Evolutionary conservation across 2,888 invertebrate genomes (phyloP).

Genomic region (Drosophila cognata): DNA sequence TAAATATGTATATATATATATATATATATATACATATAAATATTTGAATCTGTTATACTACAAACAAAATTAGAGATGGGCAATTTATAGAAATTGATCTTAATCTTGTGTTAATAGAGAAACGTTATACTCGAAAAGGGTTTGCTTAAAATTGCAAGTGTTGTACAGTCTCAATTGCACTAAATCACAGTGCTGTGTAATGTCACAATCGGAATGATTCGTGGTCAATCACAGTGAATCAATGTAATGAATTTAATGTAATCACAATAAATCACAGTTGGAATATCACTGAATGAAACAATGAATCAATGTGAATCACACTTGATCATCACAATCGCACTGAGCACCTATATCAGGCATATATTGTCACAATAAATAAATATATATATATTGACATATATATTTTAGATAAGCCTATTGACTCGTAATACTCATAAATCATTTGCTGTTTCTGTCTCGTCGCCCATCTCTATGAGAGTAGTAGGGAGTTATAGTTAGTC

Average conservation of each 20-base stretch:
- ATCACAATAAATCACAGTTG: neutral
- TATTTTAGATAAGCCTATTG: conserved; percentile 38
- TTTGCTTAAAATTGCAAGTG: conserved; percentile 1
- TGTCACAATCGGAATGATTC: neutral
- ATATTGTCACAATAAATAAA: conserved; percentile 26
- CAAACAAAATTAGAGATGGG: conserved; percentile 40
- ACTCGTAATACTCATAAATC: conserved; percentile 26
- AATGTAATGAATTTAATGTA: neutral
- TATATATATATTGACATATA: conserved; percentile 2
- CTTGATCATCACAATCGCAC: conserved; percentile 1
- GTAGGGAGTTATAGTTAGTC: conserved; percentile 34
- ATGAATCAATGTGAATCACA: neutral
- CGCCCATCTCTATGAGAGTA: conserved; percentile 43
- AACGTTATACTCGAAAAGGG: neutral
- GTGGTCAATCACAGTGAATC: neutral
- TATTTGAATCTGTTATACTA: conserved; percentile 40
- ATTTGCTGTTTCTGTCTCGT: conserved; percentile 1
- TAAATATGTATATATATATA: neutral
- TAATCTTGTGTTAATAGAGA: conserved; percentile 11
- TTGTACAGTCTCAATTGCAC: conserved; percentile 1
- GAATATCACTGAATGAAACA: neutral
- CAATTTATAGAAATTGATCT: conserved; percentile 11
- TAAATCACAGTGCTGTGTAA: neutral
- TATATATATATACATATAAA: neutral
- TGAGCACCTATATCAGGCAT: conserved; percentile 23